phyloP scores from a whole-genome alignment of 30 jellyfish, hydroid and myxozoan species.

The Hydractinia symbiolongicarpus region DNA sequence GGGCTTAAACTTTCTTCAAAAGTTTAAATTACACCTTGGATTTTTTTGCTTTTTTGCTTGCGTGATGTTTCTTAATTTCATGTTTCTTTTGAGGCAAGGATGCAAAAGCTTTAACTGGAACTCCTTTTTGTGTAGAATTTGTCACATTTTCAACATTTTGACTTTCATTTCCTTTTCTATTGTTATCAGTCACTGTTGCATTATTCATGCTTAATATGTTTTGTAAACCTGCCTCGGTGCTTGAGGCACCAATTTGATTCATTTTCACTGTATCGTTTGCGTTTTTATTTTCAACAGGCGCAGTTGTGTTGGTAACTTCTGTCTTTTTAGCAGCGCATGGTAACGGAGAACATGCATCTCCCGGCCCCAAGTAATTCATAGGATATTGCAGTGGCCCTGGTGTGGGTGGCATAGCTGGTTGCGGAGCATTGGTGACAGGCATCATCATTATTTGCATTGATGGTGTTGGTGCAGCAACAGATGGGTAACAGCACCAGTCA shows the following conservation, averaged over 20 bases:
- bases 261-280: background rate
- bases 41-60: background rate
- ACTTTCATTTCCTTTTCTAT: too few species aligned
- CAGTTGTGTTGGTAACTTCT: constrained; percentile 19
- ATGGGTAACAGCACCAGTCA: constrained; percentile 92
- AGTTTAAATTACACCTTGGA: too few species aligned
- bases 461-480: constrained; percentile 68
- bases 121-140: too few species aligned
- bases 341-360: constrained; percentile 19
- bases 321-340: constrained; percentile 37
- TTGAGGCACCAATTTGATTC: background rate
- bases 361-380: constrained; percentile 9
- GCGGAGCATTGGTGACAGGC: constrained; percentile 59
- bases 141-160: too few species aligned
- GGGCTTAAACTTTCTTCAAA: too few species aligned
- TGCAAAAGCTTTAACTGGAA: too few species aligned
- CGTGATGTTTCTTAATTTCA: background rate
- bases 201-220: too few species aligned
- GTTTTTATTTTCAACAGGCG: constrained; percentile 1
- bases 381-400: constrained; percentile 60
- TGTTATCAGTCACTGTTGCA: too few species aligned
- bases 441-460: constrained; percentile 66
- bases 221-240: too few species aligned
- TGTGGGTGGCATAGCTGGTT: constrained; percentile 60
- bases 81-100: background rate